A percentile compares a stretch with the other conserved stretches of the same genome.
Evolutionary conservation across 2,113 vertebrate genomes (phyloP).

Genomic region (Athene noctua): DNA sequence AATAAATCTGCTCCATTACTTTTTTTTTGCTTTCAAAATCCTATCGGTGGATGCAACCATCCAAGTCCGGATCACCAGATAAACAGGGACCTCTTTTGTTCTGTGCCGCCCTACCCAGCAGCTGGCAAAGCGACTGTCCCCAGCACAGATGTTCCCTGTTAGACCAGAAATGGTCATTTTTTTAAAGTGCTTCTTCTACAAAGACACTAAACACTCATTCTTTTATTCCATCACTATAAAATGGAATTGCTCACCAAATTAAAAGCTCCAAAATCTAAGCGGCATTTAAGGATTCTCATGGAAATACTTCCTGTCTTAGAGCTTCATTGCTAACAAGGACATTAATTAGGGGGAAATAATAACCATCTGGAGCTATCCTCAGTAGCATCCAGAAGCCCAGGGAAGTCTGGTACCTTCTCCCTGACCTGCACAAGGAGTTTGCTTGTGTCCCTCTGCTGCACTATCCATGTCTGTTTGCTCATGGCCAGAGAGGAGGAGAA

Average conservation of each 20-base stretch:
- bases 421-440: background rate
- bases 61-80: background rate
- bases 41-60: background rate
- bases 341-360: background rate
- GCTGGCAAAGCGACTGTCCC: background rate
- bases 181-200: background rate
- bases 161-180: background rate
- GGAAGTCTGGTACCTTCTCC: background rate
- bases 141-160: slow-evolving; percentile 34
- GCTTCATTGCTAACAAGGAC: background rate
- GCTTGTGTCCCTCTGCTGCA: accelerated
- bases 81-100: slow-evolving; percentile 54
- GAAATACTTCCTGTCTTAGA: background rate
- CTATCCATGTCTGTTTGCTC: accelerated
- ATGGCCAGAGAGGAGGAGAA: background rate
- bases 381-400: background rate
- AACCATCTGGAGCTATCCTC: background rate
- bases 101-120: background rate
- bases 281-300: background rate
- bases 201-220: background rate
- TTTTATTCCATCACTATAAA: background rate
- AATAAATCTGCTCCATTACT: background rate
- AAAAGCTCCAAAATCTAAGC: background rate
- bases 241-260: background rate
- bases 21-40: background rate